These are phyloP conservation scores for Protophormia terraenovae DNA, from an alignment of 2,888 invertebrate genomes.

Conservation along the genomic window DNA sequence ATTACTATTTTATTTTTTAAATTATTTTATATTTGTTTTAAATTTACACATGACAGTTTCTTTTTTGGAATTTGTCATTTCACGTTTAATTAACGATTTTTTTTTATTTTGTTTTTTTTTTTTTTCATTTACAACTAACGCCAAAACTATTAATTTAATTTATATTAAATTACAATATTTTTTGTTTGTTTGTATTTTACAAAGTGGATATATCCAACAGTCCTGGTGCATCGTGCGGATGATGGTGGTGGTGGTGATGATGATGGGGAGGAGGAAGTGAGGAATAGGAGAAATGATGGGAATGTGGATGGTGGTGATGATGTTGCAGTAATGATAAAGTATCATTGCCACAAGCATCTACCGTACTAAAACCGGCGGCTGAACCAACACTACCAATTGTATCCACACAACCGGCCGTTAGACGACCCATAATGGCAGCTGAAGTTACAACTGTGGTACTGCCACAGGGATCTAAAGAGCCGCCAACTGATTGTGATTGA, in stretches of 20 bases:
- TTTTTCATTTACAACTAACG: conserved; percentile 72
- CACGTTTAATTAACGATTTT: conserved; percentile 35
- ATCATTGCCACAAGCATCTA: conserved; percentile 65
- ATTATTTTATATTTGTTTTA: conserved; percentile 49
- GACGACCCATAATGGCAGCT: conserved; percentile 69
- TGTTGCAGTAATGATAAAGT: conserved; percentile 70
- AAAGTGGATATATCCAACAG: conserved; percentile 81
- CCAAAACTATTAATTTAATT: conserved; percentile 70
- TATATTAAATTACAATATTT: conserved; percentile 56
- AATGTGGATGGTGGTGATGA: conserved; percentile 68
- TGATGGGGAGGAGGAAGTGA: conserved; percentile 52
- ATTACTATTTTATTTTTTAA: conserved; percentile 38
- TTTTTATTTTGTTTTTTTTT: conserved; percentile 61
- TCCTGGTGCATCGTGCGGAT: conserved; percentile 73
- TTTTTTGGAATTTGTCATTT: conserved; percentile 43
- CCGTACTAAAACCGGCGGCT: conserved; percentile 55
- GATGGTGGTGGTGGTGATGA: conserved; percentile 71
- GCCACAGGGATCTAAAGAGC: conserved; percentile 51
- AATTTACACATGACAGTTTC: conserved; percentile 45
- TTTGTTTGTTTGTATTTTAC: conserved; percentile 74
- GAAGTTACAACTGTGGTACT: conserved; percentile 71
- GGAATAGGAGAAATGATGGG: conserved; percentile 70
- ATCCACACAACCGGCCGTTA: conserved; percentile 62
- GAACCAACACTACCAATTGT: conserved; percentile 53
- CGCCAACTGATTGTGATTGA: conserved; percentile 35